phyloP scores from a whole-genome alignment of 2,888 invertebrate species.

The Lymantria monacha region DNA sequence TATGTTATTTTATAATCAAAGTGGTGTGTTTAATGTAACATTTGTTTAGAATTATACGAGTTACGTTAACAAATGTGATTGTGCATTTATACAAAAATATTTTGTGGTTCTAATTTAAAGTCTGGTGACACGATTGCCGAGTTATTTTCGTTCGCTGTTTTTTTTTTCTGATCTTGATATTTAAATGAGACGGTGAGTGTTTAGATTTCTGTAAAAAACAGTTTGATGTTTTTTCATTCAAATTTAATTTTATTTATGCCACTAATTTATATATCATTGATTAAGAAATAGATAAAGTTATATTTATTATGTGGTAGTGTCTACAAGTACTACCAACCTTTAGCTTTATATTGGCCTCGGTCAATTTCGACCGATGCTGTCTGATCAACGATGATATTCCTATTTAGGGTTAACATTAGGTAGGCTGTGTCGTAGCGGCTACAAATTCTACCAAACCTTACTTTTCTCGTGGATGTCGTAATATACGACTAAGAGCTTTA shows the following conservation, averaged over 20 bases:
- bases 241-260: no score
- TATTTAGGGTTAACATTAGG: no score
- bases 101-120: constrained; percentile 1
- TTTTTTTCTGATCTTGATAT: constrained; percentile 10
- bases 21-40: neutral
- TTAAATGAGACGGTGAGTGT: constrained; percentile 37
- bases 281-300: no score
- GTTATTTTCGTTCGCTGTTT: constrained; percentile 23
- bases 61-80: neutral
- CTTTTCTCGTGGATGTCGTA: neutral
- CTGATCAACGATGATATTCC: no score
- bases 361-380: no score
- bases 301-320: no score
- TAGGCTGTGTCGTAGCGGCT: no score
- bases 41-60: neutral
- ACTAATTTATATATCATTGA: no score
- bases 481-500: neutral
- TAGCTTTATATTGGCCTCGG: no score
- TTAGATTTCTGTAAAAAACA: neutral
- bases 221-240: neutral
- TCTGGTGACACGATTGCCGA: constrained; percentile 23
- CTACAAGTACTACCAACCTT: no score
- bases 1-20: neutral
- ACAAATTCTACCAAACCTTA: no score
- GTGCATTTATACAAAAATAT: neutral